Evolutionary conservation across 2,888 invertebrate genomes (phyloP), one percentile per base, ranked within the genome.

Genomic region (Leptinotarsa rubiginosa): DNA sequence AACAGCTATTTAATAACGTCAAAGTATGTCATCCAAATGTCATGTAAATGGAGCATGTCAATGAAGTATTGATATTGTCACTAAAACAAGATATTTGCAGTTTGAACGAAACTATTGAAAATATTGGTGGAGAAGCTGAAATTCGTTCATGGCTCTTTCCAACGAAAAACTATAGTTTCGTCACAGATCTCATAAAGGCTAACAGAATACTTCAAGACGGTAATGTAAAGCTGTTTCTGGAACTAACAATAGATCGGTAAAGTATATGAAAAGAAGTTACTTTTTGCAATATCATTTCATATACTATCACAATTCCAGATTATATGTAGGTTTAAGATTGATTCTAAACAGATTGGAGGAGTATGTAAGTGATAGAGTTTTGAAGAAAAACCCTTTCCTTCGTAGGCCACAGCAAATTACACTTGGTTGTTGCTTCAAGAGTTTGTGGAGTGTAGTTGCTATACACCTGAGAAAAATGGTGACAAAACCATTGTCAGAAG

Each of bases 81-180:
- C 76, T 81, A 31, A 77, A 78, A 47, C 79, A 81, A 67, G 81
- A 81, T 66, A 71, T 81, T 56, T 56, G 74, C 56, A 70, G 69
- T 25, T 69, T 81, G 65, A 79, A 76, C 66, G 69, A 74, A 52
- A 65, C 77, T n/a, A 52, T 80, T 16, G 74, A 77, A 56, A 66
- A 73, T 67, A 72, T 80, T 22, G 18, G 62, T 5, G 47, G 62
- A 25, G 56, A 72, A n/a, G 65, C 49, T 47, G 77, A 78, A 47
- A 41, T 81, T 15, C 69, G 70, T n/a, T 81, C 80, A 16, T 81
- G 81, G 81, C 66, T 81, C 22, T 78, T 80, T 73, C 80, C 81
- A 25, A 77, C 79, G n/a, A 81, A 81, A 69, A 64, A 76, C n/a
- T 72, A 76, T 56, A 64, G 74, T 47, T 79, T 77, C 73, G 74